Base-by-base conservation (phyloP, 2,113 vertebrate genomes). In the Emydura subglobosa region DNA sequence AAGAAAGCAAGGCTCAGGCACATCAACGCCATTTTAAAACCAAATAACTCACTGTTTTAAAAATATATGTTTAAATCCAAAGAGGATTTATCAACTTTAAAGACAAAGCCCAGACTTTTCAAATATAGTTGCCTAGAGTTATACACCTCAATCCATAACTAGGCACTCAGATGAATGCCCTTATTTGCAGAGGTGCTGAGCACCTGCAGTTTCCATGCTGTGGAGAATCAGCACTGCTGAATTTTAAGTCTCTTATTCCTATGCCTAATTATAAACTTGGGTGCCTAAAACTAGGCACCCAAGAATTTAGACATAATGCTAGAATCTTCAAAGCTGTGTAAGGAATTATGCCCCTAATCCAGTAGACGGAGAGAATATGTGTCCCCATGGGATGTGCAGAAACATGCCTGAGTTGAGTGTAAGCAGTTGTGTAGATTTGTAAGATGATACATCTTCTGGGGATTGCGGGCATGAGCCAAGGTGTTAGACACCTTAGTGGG, bases 371-470 rank as follows among this genome's bases (percentile, higher is more conserved):
- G 39, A 61, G 92, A 14, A 0, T 1, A 34, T 86, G 79, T 0
- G 2, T 61, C 76, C 16, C 29, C 42, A 91, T 80, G 83, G 90
- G 89, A 94, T 89, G 86, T 53, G 49, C 39, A 83, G 83, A 82
- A 55, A n/a, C 39, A 2, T 89, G 49, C 8, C n/a, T 44, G 54
- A 61, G 0, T 0, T 65, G 0, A 0, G 29, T 0, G 1, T 1
- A 1, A 91, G 82, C 86, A 88, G 44, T 10, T 0, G 1, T 2
- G 4, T 8, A 42, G 65, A 61, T 87, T 4, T 47, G 78, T 65
- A 54, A 0, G 0, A 86, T 74, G 53, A 57, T 81, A 54, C 0
- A 21, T 93, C 34, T 79, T 53, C 44, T 2, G 6, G 50, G 61
- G 65, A 29, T 54, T 29, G 9, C 0, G 0, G 90, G n/a, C 27